Conservation (phyloP, 2,113 vertebrate genomes). For the Mus musculus region GRCm39 chr4:22804001-22804500, state of each 20-base stretch:
- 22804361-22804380: slow-evolving; percentile 41
- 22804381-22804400: slow-evolving; percentile 8
- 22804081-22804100: slow-evolving; percentile 82
- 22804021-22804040: slow-evolving; percentile 87
- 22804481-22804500: slow-evolving; percentile 57
- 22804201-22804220: slow-evolving; percentile 17
- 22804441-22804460: background rate
- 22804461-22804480: background rate
- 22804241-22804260: background rate
- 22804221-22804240: background rate
- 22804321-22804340: background rate
- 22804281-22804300: slow-evolving; percentile 40
- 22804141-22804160: slow-evolving; percentile 52
- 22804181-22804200: slow-evolving; percentile 74
- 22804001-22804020: slow-evolving; percentile 88
- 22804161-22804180: slow-evolving; percentile 75
- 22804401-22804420: background rate
- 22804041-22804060: slow-evolving; percentile 84
- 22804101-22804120: slow-evolving; percentile 82
- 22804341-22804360: background rate
- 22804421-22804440: background rate
- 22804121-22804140: slow-evolving; percentile 72
- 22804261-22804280: background rate
- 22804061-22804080: slow-evolving; percentile 82
- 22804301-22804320: background rate